Evolutionary conservation across 1,140 invertebrate species (phyloP).

Genomic region (Carcinoscorpius rotundicauda): DNA sequence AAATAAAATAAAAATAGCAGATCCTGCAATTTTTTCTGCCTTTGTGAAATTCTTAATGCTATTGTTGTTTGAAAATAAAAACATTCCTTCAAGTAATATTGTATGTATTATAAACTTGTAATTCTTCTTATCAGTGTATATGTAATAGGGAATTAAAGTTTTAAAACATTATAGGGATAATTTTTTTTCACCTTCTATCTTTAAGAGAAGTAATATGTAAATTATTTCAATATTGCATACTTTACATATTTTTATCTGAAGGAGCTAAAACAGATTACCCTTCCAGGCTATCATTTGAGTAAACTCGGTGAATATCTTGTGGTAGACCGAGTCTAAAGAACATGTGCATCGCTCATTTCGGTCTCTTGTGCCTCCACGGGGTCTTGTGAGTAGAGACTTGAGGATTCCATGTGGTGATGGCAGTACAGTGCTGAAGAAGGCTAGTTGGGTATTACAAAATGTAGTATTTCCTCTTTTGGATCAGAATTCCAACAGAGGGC

Average conservation of each 20-base stretch:
- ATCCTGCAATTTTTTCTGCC: too few species aligned
- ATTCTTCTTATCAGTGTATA: too few species aligned
- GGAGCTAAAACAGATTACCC: conserved; percentile 47
- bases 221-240: too few species aligned
- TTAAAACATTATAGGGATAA: too few species aligned
- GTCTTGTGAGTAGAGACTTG: conserved; percentile 6
- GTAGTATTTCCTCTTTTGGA: not conserved
- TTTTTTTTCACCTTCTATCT: not conserved
- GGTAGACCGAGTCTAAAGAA: conserved; percentile 20
- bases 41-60: too few species aligned
- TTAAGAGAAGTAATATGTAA: not conserved
- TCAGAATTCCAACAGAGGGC: too few species aligned
- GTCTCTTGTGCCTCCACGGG: conserved; percentile 16
- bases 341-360: conserved; percentile 12
- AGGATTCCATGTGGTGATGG: conserved; percentile 16
- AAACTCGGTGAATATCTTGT: conserved; percentile 45
- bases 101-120: conserved; percentile 3
- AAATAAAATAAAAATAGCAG: too few species aligned
- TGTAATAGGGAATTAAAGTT: too few species aligned
- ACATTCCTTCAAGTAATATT: conserved; percentile 2
- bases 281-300: conserved; percentile 47
- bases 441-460: conserved; percentile 14
- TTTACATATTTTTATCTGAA: conserved; percentile 31
- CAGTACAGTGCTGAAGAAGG: conserved; percentile 14
- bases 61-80: too few species aligned